Conservation (phyloP, 2,888 invertebrate genomes). For the Heliconius erato region DNA sequence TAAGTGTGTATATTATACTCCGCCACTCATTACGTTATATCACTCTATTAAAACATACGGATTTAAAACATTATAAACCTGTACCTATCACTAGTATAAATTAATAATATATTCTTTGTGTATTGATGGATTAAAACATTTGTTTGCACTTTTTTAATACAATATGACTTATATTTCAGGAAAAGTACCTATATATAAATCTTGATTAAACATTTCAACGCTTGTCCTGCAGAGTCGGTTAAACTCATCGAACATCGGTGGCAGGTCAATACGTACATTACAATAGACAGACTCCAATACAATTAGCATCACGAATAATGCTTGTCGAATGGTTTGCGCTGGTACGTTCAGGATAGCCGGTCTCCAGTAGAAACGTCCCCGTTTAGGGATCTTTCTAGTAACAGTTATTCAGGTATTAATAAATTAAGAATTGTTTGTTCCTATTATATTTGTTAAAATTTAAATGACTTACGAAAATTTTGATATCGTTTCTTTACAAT, state of each 20-base stretch:
- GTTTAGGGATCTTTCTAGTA: slow-evolving; percentile 52
- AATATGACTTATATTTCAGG: slow-evolving; percentile 63
- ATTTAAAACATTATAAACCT: neutral
- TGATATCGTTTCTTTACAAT: neutral
- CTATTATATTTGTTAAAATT: slow-evolving; percentile 13
- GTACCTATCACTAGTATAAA: neutral
- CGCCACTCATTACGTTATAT: neutral
- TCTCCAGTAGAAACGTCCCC: slow-evolving; percentile 51
- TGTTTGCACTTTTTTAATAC: neutral
- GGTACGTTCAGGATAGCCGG: slow-evolving; percentile 43
- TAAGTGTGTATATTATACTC: neutral
- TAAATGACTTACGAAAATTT: too few relatives aligned
- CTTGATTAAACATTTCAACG: slow-evolving; percentile 64
- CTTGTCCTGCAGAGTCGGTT: slow-evolving; percentile 72
- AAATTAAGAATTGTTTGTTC: slow-evolving; percentile 16
- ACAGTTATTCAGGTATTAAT: slow-evolving; percentile 49
- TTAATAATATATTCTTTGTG: neutral
- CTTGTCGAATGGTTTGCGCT: slow-evolving; percentile 39
- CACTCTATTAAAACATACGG: neutral
- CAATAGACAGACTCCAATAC: slow-evolving; percentile 47
- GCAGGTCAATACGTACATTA: slow-evolving; percentile 60
- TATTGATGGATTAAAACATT: neutral
- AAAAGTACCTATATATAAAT: slow-evolving; percentile 50
- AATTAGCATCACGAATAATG: slow-evolving; percentile 50
- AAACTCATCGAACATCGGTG: slow-evolving; percentile 55